Evolutionary conservation across 2,113 vertebrate genomes (phyloP), one percentile per base, ranked within the genome.

Genomic region (Phyllostomus discolor): DNA sequence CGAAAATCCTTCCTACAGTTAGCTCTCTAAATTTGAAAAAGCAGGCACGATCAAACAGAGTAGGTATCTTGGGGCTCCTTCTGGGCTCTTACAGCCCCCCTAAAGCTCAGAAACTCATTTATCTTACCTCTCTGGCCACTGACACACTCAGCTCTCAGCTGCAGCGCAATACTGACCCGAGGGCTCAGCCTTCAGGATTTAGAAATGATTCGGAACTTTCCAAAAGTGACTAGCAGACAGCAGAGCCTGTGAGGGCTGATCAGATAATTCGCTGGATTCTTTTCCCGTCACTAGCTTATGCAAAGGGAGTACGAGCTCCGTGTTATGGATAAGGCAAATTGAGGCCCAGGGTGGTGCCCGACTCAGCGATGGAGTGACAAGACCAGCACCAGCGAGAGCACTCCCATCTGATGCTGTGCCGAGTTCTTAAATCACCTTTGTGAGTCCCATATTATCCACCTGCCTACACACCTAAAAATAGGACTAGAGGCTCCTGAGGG

Each of bases 401-500:
- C 0, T 81, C 78, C n/a, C 26, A 33, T 95, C 10, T 88, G 76
- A 91, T 89, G 82, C 87, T 62, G 8, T 33, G 28, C 48, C 38
- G n/a, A 78, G 66, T 35, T 95, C 79, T 82, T 69, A 93, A 75
- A 75, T 48, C 76, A 57, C 26, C 20, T 94, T 67, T 79, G 46
- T 88, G 86, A 54, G 62, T 78, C 22, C 28, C 1, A 1, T 82
- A 64, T 73, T 46, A 79, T 83, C 79, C 66, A 95, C 76, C 84
- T 81, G 57, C 75, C n/a, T 67, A 54, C 57, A 87, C 33, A 38
- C 67, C 94, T 92, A 94, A 97, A 96, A 87, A 95, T 73, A 97
- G 90, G 90, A 75, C 69, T 22, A 5, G 46, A 57, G 46, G 9
- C 50, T 95, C 48, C 69, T 20, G 16, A 91, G 41, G 31, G 41